Percentiles rank a stretch among this genome's conserved stretches.
Evolutionary conservation across 2,888 invertebrate species (phyloP).

Genomic region (Andrena minutula): DNA sequence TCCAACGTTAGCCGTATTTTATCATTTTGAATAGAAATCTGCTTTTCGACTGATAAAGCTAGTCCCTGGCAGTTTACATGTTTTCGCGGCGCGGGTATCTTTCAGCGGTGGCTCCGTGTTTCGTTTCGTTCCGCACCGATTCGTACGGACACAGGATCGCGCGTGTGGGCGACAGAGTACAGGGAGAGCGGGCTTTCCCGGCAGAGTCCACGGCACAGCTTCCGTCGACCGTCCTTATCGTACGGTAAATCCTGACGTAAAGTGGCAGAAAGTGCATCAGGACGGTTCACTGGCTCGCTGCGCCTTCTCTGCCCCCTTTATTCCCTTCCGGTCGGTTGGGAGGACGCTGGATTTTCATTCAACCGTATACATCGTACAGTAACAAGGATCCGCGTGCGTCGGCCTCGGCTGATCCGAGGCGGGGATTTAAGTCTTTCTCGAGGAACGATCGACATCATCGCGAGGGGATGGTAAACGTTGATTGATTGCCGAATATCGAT

Average conservation of each 20-base stretch:
- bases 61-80: slow-evolving; percentile 46
- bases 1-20: not conserved
- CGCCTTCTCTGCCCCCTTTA: slow-evolving; percentile 10
- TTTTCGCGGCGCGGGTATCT: slow-evolving; percentile 31
- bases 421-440: not conserved
- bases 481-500: slow-evolving; percentile 32
- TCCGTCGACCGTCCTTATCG: slow-evolving; percentile 16
- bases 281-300: slow-evolving; percentile 24
- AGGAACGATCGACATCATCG: not conserved
- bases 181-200: not conserved
- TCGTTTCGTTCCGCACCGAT: not conserved
- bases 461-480: not conserved
- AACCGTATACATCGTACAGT: not conserved
- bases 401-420: not conserved
- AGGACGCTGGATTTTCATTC: slow-evolving; percentile 11
- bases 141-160: not conserved
- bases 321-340: not conserved
- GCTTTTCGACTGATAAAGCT: slow-evolving; percentile 41
- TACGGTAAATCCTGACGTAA: slow-evolving; percentile 48
- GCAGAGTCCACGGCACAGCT: not conserved
- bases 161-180: not conserved
- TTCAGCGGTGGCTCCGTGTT: slow-evolving; percentile 10
- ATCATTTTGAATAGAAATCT: slow-evolving; percentile 52
- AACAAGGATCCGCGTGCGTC: not conserved
- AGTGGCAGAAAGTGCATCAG: slow-evolving; percentile 48